Evolutionary conservation across 2,888 invertebrate genomes (phyloP).

Genomic region (Pherbina coryleti): DNA sequence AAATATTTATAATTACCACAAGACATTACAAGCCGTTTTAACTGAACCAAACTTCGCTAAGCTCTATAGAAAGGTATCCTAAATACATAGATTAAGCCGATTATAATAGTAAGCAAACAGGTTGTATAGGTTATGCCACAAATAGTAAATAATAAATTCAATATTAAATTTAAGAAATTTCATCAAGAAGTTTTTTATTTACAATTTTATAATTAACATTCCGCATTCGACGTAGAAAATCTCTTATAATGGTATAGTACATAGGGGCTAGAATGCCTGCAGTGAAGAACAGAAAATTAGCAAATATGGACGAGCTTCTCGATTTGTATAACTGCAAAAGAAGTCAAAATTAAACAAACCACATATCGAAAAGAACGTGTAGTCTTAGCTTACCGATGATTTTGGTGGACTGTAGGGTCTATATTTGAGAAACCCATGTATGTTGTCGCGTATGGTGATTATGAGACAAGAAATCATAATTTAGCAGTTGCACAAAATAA

Average conservation of each 20-base stretch:
- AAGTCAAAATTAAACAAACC: too few species aligned
- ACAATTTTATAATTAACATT: constrained; percentile 48
- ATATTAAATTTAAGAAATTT: too few species aligned
- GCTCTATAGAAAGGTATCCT: too few species aligned
- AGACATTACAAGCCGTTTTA: too few species aligned
- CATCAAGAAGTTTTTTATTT: too few species aligned
- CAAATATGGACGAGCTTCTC: constrained; percentile 33
- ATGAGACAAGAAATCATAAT: constrained; percentile 45
- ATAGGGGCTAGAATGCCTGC: constrained; percentile 56
- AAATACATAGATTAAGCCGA: too few species aligned
- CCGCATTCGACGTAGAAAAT: constrained; percentile 50
- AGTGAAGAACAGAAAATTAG: constrained; percentile 58
- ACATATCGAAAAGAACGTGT: too few species aligned
- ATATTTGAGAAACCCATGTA: constrained; percentile 39
- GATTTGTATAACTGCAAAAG: constrained; percentile 47
- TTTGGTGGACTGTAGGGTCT: background rate
- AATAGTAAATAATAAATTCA: too few species aligned
- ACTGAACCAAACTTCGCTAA: too few species aligned
- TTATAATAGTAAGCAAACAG: too few species aligned
- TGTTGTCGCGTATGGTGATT: constrained; percentile 20
- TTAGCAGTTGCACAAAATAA: constrained; percentile 20
- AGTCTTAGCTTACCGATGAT: background rate
- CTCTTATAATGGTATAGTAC: constrained; percentile 56
- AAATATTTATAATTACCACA: too few species aligned
- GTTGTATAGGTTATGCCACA: too few species aligned